Percentiles rank a stretch among this genome's conserved stretches.
These are phyloP conservation scores for Psammodynastes pulverulentus DNA, from an alignment of 2,113 vertebrate genomes.

Conservation along the genomic window DNA sequence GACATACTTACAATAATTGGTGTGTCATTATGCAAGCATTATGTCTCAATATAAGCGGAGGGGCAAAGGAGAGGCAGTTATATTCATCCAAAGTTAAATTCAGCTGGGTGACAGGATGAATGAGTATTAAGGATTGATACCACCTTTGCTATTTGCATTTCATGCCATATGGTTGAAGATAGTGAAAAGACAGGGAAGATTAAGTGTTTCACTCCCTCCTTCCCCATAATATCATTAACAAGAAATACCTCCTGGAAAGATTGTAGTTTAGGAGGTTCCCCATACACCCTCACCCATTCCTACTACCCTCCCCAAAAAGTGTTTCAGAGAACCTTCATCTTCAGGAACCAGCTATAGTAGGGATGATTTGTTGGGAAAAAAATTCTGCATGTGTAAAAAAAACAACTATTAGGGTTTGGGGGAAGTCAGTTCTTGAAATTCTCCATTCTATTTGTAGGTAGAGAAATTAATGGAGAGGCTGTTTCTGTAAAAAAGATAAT, in stretches of 20 bases:
- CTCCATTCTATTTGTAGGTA: not conserved
- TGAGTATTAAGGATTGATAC: slow-evolving; percentile 24
- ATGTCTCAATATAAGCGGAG: slow-evolving; percentile 28
- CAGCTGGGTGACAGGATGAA: slow-evolving; percentile 22
- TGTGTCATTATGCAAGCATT: not conserved
- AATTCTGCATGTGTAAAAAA: not conserved
- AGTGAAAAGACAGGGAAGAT: not conserved
- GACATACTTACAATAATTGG: slow-evolving; percentile 23
- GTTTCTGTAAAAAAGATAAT: not conserved
- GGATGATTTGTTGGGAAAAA: not conserved
- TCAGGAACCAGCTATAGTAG: not conserved
- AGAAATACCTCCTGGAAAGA: not conserved
- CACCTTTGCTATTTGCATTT: slow-evolving; percentile 14
- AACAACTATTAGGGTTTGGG: not conserved
- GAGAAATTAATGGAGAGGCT: not conserved
- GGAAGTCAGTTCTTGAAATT: not conserved
- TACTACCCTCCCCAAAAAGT: not conserved
- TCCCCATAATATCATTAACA: not conserved
- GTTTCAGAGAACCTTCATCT: not conserved
- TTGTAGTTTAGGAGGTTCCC: not conserved
- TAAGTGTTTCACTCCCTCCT: not conserved
- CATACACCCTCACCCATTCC: not conserved
- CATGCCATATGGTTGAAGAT: slow-evolving; percentile 33
- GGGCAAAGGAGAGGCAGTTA: not conserved
- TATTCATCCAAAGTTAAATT: slow-evolving; percentile 29